phyloP scores from a whole-genome alignment of 2,113 vertebrate species.

The Pao palembangensis region DNA sequence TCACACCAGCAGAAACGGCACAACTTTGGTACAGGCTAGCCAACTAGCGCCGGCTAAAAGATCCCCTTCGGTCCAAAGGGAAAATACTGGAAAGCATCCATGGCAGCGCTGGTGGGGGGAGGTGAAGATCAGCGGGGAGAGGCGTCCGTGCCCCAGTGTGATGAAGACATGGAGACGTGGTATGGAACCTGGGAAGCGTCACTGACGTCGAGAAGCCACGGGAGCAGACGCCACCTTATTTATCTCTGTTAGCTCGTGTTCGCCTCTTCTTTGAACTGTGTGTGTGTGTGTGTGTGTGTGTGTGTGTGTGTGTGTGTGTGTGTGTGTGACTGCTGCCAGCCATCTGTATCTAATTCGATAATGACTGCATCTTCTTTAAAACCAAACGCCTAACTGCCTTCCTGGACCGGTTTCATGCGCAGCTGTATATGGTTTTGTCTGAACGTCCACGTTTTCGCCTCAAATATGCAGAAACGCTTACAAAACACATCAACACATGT shows the following conservation, averaged over 20 bases:
- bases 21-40: constrained; percentile 53
- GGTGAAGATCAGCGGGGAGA: constrained; percentile 19
- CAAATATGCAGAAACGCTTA: too few species aligned
- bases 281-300: constrained; percentile 18
- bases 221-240: constrained; percentile 39
- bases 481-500: too few species aligned
- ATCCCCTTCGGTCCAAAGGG: constrained; percentile 54
- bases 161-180: constrained; percentile 57
- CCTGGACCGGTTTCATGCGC: too few species aligned
- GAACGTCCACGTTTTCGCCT: too few species aligned
- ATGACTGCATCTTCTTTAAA: background rate
- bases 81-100: constrained; percentile 62
- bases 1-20: constrained; percentile 55
- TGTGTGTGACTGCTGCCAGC: constrained; percentile 6
- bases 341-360: constrained; percentile 25
- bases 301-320: constrained; percentile 9
- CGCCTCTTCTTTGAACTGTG: constrained; percentile 59
- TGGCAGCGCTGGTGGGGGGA: background rate
- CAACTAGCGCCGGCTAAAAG: constrained; percentile 47
- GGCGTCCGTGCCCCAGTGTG: constrained; percentile 34
- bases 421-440: too few species aligned
- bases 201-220: background rate
- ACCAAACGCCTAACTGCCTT: background rate
- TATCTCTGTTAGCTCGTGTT: constrained; percentile 58
- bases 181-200: constrained; percentile 40